Evolutionary conservation across 2,797 vertebrate genomes (phyloP).

Genomic region (Sebastes wilsoni): DNA sequence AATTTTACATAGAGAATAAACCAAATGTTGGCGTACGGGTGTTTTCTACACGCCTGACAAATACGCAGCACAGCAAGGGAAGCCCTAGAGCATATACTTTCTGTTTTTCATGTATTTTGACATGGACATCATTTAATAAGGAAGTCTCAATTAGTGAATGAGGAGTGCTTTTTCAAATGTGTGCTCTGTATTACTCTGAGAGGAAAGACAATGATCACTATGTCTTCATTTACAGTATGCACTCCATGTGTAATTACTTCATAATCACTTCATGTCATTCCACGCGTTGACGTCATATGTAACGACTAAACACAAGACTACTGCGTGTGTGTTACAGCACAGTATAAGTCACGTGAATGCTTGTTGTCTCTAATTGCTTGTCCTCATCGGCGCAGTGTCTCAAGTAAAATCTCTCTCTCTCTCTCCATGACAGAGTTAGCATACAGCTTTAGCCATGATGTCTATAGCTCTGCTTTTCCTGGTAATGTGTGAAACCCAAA

Average conservation of each 20-base stretch:
- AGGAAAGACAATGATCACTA: not conserved
- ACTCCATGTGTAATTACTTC: not conserved
- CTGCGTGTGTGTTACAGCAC: no score
- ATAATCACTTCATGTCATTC: not conserved
- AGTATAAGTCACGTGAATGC: not conserved
- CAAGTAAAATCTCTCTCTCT: not conserved
- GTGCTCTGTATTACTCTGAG: not conserved
- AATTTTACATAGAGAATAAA: not conserved
- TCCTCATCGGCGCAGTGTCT: not conserved
- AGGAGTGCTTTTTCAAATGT: not conserved
- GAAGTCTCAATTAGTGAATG: not conserved
- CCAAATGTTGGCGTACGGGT: not conserved
- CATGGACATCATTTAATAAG: slow-evolving; percentile 3
- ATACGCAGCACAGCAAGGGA: slow-evolving; percentile 3
- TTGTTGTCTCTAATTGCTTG: not conserved
- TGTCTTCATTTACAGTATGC: not conserved
- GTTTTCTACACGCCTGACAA: slow-evolving; percentile 22
- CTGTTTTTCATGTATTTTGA: not conserved
- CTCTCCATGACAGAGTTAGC: no score
- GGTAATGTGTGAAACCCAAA: no score
- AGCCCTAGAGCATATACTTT: not conserved
- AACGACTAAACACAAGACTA: not conserved
- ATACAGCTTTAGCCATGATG: no score
- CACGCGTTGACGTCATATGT: not conserved
- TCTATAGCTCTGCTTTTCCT: no score